These are phyloP conservation scores for Brachypterus glaber DNA, from an alignment of 2,888 invertebrate species.

Conservation along the genomic window DNA sequence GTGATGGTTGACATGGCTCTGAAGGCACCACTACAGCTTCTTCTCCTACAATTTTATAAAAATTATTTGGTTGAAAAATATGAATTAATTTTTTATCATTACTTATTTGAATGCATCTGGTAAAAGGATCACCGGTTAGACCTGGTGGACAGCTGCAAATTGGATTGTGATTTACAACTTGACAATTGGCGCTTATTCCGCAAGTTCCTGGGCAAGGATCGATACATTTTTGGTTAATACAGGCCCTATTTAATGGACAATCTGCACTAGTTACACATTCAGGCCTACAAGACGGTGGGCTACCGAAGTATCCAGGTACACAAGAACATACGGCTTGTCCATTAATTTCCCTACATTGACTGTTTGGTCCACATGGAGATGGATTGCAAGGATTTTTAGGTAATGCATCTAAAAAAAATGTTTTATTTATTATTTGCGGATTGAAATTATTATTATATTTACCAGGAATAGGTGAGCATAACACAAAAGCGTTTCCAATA, in stretches of 20 bases:
- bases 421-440: constrained; percentile 6
- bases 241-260: constrained; percentile 56
- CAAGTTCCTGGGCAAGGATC: constrained; percentile 64
- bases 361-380: constrained; percentile 67
- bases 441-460: constrained; percentile 22
- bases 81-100: constrained; percentile 8
- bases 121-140: constrained; percentile 46
- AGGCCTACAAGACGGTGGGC: constrained; percentile 61
- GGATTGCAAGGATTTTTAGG: constrained; percentile 41
- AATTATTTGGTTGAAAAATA: background rate
- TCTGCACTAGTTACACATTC: constrained; percentile 59
- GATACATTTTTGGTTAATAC: constrained; percentile 58
- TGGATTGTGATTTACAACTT: constrained; percentile 56
- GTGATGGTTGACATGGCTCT: constrained; percentile 59
- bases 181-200: constrained; percentile 58
- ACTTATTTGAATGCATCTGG: constrained; percentile 30
- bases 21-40: constrained; percentile 38
- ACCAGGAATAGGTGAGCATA: constrained; percentile 48
- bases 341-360: constrained; percentile 53
- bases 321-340: constrained; percentile 59
- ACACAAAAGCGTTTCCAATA: constrained; percentile 63
- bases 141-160: constrained; percentile 52
- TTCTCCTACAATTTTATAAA: constrained; percentile 19
- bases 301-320: constrained; percentile 55
- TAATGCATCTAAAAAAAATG: background rate